A percentile compares a stretch with the other conserved stretches of the same genome.
Conservation (phyloP, 2,888 invertebrate genomes). For the Drosophila stalkeri region DNA sequence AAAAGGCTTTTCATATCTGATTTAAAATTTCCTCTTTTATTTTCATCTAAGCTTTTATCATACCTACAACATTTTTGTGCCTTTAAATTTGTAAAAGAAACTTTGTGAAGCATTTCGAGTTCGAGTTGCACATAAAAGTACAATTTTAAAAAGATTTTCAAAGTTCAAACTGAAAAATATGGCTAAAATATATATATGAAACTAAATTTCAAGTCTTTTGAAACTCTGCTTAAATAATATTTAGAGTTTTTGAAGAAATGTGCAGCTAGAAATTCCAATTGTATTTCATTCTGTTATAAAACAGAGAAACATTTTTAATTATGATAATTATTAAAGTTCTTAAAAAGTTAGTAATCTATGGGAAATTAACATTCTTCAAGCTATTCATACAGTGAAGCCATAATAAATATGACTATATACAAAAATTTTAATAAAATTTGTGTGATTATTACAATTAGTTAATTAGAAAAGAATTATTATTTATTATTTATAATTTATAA, state of each 20-base stretch:
- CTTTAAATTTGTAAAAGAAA: conserved; percentile 3
- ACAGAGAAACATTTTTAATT: neutral
- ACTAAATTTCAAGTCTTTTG: neutral
- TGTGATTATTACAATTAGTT: no score
- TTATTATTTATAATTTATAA: no score
- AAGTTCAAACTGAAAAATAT: conserved; percentile 10
- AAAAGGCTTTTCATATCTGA: conserved; percentile 40
- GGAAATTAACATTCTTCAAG: no score
- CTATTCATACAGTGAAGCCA: no score
- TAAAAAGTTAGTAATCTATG: no score
- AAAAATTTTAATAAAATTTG: no score
- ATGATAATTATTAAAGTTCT: neutral
- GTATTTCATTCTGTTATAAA: neutral
- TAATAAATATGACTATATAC: no score
- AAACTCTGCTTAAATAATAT: neutral
- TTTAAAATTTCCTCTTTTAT: conserved; percentile 24
- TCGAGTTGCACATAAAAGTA: conserved; percentile 27
- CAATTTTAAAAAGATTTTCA: conserved; percentile 4
- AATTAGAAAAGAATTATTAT: no score
- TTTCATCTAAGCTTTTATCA: neutral
- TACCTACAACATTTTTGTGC: neutral
- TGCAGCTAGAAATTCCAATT: neutral
- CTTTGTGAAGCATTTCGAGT: conserved; percentile 19
- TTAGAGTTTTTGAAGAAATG: neutral
- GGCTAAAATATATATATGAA: neutral